Evolutionary conservation across 2,888 invertebrate species (phyloP).

Genomic region (Endomychus coccineus): DNA sequence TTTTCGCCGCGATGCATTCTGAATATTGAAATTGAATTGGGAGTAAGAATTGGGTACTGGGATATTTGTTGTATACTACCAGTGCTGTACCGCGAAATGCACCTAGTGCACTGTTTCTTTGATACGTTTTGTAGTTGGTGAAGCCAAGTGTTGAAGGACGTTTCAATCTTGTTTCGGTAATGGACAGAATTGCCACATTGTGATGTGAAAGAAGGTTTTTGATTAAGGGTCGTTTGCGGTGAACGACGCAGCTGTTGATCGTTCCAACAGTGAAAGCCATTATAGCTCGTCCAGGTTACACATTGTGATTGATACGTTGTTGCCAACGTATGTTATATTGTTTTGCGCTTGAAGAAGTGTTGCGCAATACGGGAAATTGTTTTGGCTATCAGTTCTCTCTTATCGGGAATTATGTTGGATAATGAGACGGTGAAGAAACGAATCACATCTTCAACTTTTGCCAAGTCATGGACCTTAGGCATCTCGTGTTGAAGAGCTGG

Average conservation of each 20-base stretch:
- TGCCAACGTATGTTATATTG: background rate
- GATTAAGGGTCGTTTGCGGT: no score
- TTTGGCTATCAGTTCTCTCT: no score
- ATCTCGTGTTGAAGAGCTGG: background rate
- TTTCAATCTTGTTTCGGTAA: no score
- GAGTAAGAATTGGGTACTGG: background rate
- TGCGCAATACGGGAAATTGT: no score
- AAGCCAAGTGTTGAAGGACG: no score
- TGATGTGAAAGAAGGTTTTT: background rate
- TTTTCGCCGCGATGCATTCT: conserved; percentile 1
- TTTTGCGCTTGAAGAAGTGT: no score
- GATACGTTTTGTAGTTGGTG: background rate
- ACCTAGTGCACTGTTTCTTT: background rate
- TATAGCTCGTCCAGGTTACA: background rate
- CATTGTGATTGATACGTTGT: background rate
- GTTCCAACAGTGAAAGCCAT: background rate
- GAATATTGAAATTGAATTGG: background rate
- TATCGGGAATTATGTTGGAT: no score
- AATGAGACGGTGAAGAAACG: no score
- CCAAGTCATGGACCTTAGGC: background rate
- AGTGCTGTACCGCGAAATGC: background rate
- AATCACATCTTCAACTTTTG: background rate
- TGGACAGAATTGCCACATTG: background rate
- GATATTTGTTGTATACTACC: background rate
- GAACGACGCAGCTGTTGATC: no score